phyloP scores from a whole-genome alignment of 2,797 vertebrate species.

The Propithecus perrieri region DNA sequence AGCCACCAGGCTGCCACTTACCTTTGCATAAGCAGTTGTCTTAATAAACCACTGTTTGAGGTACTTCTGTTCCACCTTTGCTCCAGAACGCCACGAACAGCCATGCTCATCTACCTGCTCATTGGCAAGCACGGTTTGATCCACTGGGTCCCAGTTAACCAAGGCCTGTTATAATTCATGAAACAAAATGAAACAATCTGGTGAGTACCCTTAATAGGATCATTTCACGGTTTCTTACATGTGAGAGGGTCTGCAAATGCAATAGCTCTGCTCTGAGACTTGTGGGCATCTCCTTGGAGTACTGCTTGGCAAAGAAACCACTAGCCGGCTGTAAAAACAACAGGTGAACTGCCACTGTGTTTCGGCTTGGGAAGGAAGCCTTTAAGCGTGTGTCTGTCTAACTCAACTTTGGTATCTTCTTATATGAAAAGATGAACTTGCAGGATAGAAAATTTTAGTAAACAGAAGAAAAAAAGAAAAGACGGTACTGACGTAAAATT shows the following conservation, averaged over 20 bases:
- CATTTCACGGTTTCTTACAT: not conserved
- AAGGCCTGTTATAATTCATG: slow-evolving; percentile 87
- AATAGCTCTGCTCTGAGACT: not conserved
- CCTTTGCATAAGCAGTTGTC: slow-evolving; percentile 97
- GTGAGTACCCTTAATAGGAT: not conserved
- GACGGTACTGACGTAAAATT: not conserved
- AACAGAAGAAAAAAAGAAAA: not conserved
- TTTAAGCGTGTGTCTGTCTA: not conserved
- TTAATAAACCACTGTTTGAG: slow-evolving; percentile 99
- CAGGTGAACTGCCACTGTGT: fast-evolving
- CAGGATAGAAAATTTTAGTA: not conserved
- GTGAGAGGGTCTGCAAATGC: no score
- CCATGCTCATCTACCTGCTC: slow-evolving; percentile 98
- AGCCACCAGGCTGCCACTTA: slow-evolving; percentile 64
- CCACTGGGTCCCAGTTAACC: slow-evolving; percentile 99
- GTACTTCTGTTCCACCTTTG: slow-evolving; percentile 95
- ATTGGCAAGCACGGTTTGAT: slow-evolving; percentile 96
- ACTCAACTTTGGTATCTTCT: not conserved
- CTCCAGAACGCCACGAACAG: slow-evolving; percentile 97
- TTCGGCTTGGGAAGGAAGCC: not conserved
- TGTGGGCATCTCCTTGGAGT: not conserved
- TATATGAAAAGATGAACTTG: not conserved
- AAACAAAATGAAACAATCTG: slow-evolving; percentile 37
- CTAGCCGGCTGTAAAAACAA: fast-evolving
- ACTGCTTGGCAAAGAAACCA: not conserved